Base-by-base conservation (phyloP, 2,888 invertebrate species). In the Prenolepis imparis region DNA sequence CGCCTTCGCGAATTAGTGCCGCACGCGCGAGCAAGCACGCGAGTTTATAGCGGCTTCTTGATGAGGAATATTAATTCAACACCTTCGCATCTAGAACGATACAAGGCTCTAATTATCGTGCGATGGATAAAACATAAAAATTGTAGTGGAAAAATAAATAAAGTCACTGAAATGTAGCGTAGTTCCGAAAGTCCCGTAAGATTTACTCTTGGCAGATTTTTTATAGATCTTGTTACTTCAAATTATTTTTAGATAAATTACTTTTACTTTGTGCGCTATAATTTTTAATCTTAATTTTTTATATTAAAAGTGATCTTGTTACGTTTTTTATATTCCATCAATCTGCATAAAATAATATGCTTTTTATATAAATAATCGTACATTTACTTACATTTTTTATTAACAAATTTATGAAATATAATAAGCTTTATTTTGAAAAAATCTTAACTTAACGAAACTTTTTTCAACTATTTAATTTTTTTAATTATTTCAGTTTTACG, bases 11-110 rank as follows among this genome's bases (percentile, higher is more conserved):
- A 86, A 81, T 83, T 85, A 75, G 82, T 70, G 72, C 48, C 72
- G 68, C 80, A 68, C 80, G 59, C 72, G 66, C 9, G 48, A 24
- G 39, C 44, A 73, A 28, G 70, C 77, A 72, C 44, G 41, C 70
- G 85, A 81, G 64, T 55, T 67, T 77, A 64, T 57, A 41, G 61
- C 52, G 63, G 57, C 32, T 64, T 72, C 55, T 61, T 57, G 28
- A 77, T 75, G 85, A 72, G 74, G 63, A 36, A 59, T 75, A 67
- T 85, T 83, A 87, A 85, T 87, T 87, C 74, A 83, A 83, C 68
- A 59, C 48, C 66, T 41, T 72, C 52, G 72, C 41, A 5, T 70
- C 48, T 70, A 28, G 48, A 28, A 28, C 41, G n/a, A 12, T 52
- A 32, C 21, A 21, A 48, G 59, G 41, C 68, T 48, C 75, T 84